Evolutionary conservation across 1,140 invertebrate genomes (phyloP), one percentile per base, ranked within the genome.

Genomic region (Aplysia californica): DNA sequence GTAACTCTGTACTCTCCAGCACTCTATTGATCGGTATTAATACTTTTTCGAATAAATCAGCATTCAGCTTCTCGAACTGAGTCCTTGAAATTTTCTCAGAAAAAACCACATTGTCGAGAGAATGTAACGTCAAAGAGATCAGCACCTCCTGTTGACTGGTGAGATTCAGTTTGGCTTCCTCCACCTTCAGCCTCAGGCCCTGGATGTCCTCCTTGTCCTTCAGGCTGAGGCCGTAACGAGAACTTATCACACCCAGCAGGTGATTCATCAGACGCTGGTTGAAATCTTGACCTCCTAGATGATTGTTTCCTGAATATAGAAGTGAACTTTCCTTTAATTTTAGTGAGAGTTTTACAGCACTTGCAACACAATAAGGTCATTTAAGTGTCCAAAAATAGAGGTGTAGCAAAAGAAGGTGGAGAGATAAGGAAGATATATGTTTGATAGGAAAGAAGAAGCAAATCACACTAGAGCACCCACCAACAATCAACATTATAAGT

Each of bases 1-100:
- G 71, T 41, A 89, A 44, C 72, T 99, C 97, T 41, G 97, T 96
- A 90, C 98, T 97, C 91, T 99, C 96, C 79, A 99, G 91, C 31
- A 88, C 87, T 44, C 70, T 82, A 68, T 86, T 59, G 10, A 89
- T 85, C n/a, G 88, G 88, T 59, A 87, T 83, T 55, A 89, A 68
- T 26, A 89, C 84, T 76, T 88, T 90, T 21, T 84, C 77, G 78
- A 91, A 91, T 20, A 91, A 80, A 80, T 91, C 89, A 41, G 79
- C 76, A 78, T 91, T 91, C 10, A 91, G 56, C 56, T 88, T 79
- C 82, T 91, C 91, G 84, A 91, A 91, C 72, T 85, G 79, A 10
- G 74, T 61, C 72, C 91, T 80, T 21, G 84, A 80, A 10, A 89
- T 83, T 41, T 61, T 79, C 23, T 83, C 79, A 67, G 77, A 64